Base-by-base conservation (phyloP, 2,797 vertebrate species). In the Sebastes goodei region DNA sequence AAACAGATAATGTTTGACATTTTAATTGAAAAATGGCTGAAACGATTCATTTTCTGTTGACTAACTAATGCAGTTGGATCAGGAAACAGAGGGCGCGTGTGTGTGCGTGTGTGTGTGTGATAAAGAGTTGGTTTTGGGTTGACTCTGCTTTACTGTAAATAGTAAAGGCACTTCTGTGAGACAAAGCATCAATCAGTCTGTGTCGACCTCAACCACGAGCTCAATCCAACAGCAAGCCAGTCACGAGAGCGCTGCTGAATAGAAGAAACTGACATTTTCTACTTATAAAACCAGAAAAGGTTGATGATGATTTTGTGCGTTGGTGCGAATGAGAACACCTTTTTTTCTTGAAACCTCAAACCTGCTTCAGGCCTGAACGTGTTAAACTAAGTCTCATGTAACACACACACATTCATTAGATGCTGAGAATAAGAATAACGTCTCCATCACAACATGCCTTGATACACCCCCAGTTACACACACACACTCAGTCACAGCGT, bases 401-500 rank as follows among this genome's bases (percentile, higher is more conserved):
- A 29, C 30, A 30, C 11, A 66, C 0, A n/a, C 57, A 49, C 10
- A 38, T 74, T 73, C 10, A 60, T 46, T 49, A 62, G 38, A 82
- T 23, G 14, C 66, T 64, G 57, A n/a, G n/a, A n/a, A n/a, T 8
- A 5, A n/a, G 30, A 77, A 17, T 63, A 78, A 62, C 38, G 17
- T 60, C 53, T 74, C 63, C 32, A 57, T 75, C 49, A 25, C 74
- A 52, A n/a, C 35, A 61, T 14, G 6, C 79, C 77, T 70, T 68
- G 52, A 85, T 55, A 81, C 42, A 74, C 60, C 46, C 46, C 2
- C 46, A 52, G 46, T 52, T 52, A 52, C 78, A 38, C 5, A 46
- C n/a, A 49, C 33, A 71, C 32, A 66, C 29, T 23, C 52, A 52
- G 84, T 84, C 79, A 82, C 68, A 80, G 83, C 21, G 3, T 61